Evolutionary conservation across 2,888 invertebrate genomes (phyloP).

Genomic region (Dysmachus trigonus): DNA sequence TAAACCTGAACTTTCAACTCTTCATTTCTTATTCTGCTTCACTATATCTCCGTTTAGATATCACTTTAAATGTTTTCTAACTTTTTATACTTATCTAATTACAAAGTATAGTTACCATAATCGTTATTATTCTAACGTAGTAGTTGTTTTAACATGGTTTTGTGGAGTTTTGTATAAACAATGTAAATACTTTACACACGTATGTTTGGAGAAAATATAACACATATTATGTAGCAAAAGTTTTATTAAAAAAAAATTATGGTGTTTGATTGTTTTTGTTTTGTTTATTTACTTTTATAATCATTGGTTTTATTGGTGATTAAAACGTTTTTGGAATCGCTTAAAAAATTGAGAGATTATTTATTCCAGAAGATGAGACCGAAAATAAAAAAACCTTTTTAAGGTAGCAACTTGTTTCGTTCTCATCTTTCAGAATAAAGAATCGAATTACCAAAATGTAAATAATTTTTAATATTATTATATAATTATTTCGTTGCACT

Average conservation of each 20-base stretch:
- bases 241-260: background rate
- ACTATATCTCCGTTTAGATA: background rate
- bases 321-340: background rate
- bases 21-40: background rate
- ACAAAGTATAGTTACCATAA: background rate
- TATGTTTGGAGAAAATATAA: background rate
- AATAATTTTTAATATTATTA: background rate
- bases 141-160: background rate
- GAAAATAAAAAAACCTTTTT: background rate
- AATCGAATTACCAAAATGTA: background rate
- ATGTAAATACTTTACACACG: background rate
- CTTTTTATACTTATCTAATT: background rate
- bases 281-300: background rate
- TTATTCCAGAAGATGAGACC: background rate
- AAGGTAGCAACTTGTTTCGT: background rate
- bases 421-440: background rate
- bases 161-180: background rate
- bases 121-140: background rate
- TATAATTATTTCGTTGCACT: background rate
- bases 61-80: no score
- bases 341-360: background rate
- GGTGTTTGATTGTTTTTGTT: background rate
- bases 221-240: background rate
- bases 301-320: background rate
- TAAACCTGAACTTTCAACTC: background rate